Evolutionary conservation across 1,140 invertebrate genomes (phyloP), one percentile per base, ranked within the genome.

Genomic region (Physella acuta): DNA sequence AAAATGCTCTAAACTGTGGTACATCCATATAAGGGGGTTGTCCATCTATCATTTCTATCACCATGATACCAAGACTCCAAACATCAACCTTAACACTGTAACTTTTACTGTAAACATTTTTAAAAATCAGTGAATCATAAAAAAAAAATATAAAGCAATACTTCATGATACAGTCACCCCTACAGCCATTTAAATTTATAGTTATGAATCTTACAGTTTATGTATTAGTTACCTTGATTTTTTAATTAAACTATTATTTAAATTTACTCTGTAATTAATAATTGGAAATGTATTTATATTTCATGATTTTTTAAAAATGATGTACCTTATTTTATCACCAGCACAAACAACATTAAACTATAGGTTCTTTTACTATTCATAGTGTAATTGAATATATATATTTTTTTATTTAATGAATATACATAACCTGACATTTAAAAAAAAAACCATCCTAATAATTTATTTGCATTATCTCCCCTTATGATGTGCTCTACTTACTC

Each of bases 1-100:
- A 99, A 24, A 85, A 77, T 39, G 83, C 83, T 71, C 79, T 79
- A 3, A 85, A 72, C 11, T 84, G 83, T 8, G 80, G 81, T 60
- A 85, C 84, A 51, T 84, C 81, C 33, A 85, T 63, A 71, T 85
- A 85, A 39, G 85, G 85, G 1, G 85, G 85, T 68, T 84, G 81
- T 2, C 85, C 84, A 61, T 86, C 84, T 14, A 86, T 68, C 85
- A 86, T 85, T 73, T 86, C 85, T 34, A 86, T 85, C 8, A 85
- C 78, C 77, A 85, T 81, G 71, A 86, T 85, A 59, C 84, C 84
- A 52, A 86, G 66, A 67, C 79, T 82, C 85, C 85, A 86, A 33
- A 86, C 79, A 62, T 86, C 85, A 3, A 85, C 79, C 70, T 85
- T 85, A 70, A 81, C 81, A 28, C 80, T 82, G 72, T 86, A 86